Evolutionary conservation across 2,797 vertebrate species (phyloP), one percentile per base, ranked within the genome.

Genomic region (Natrix natrix): DNA sequence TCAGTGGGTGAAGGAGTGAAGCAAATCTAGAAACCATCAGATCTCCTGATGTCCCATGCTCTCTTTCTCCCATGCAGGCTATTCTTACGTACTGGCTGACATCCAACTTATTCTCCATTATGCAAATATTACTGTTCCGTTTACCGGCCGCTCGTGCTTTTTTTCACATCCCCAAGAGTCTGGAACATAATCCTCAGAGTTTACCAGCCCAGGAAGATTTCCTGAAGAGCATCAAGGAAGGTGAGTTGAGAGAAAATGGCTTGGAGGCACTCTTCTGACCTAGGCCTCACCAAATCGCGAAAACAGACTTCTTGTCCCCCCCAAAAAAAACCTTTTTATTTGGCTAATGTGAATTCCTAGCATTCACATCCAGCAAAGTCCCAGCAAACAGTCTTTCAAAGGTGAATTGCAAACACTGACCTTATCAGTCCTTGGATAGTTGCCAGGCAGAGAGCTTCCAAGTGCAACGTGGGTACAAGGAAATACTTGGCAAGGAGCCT

Each of bases 51-150:
- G 16, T 57, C 14, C 20, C 17, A 2, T 43, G 20, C 56, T 87
- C 74, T 55, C 83, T 56, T 52, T 4, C 91, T 83, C 12, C 90
- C 54, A 6, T 17, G 2, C 96, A 99, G 99, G 98, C 98, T 0
- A 97, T 99, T 86, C 98, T 99, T 93, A 98, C 98, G 26, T 99
- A 99, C 96, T 99, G 99, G 99, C 55, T 99, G 92, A 98, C 98
- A 88, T 99, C 99, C 12, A 99, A 99, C 94, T 24, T 97, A 95
- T 98, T 99, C 96, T 98, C 98, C 0, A 95, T 99, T 97, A 95
- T 91, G 69, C 99, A 99, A 95, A 98, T 99, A 57, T 97, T 96
- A 4, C 96, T 99, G 93, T 98, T 99, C 56, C 98, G 93, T 32
- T 96, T 98, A 87, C 98, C 98, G 0, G 88, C 96, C 0, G 91